Base-by-base conservation (phyloP, 2,888 invertebrate species). In the Eristalis pertinax region DNA sequence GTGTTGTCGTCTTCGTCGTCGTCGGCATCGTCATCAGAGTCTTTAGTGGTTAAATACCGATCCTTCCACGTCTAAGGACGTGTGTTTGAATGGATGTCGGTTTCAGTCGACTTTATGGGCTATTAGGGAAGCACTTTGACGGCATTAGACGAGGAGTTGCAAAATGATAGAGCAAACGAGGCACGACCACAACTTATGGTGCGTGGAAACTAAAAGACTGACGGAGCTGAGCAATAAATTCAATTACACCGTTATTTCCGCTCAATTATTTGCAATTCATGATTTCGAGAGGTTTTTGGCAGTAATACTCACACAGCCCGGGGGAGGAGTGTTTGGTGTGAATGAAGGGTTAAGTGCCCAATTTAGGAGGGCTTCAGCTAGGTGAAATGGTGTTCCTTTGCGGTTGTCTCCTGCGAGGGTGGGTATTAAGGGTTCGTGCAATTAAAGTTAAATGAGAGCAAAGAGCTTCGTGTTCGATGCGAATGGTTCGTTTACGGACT, bases 171-270 rank as follows among this genome's bases (percentile, higher is more conserved):
- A 69, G 24, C 22, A 69, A 58, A 69, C 56, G 58, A 69, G 35
- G 56, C 58, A 43, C 26, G 38, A 67, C 65, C 75, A 15, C 75
- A 75, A 41, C 41, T 72, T 72, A 60, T 63, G 62, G 62, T 60
- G 41, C 29, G 62, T 62, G 26, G 38, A 64, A 74, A 74, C 74
- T 56, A 63, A 62, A 35, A 29, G 5, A 63, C 63, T 50, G 32
- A 63, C 43, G 43, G 63, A 50, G n/a, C 32, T 32, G 63, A 50
- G n/a, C 43, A 50, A 73, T 56, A 64, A 74, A 74, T 74, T 65
- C 50, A 74, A 74, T 74, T 74, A 65, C 56, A 74, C 15, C 38
- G 56, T 65, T 65, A 65, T 74, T 35, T 56, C 50, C 74, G 74
- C 35, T 50, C 43, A 22, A 62, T 43, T 63, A 43, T 50, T 63